A percentile compares a stretch with the other conserved stretches of the same genome.
These are phyloP conservation scores for Xylota segnis DNA, from an alignment of 2,888 invertebrate genomes.

Conservation along the genomic window DNA sequence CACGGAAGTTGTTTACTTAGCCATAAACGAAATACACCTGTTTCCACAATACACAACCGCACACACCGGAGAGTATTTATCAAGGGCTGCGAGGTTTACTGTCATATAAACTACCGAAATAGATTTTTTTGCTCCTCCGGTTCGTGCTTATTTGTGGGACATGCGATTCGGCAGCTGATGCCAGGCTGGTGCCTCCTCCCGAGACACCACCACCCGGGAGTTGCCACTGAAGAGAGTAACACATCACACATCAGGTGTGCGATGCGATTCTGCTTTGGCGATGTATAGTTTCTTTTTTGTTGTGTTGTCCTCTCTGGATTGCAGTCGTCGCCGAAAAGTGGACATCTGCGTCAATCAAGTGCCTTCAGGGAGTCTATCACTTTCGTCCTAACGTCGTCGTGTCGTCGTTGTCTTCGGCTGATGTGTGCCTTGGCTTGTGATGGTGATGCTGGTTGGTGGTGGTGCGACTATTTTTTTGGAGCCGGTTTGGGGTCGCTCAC, in stretches of 20 bases:
- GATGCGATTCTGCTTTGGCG: constrained; percentile 57
- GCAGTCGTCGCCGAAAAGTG: constrained; percentile 56
- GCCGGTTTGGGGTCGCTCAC: constrained; percentile 72
- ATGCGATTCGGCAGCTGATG: constrained; percentile 74
- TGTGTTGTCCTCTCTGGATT: constrained; percentile 9
- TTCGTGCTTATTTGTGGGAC: constrained; percentile 65
- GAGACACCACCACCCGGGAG: background rate
- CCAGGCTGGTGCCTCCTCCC: constrained; percentile 9
- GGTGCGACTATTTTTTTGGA: constrained; percentile 54
- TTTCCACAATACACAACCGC: constrained; percentile 52
- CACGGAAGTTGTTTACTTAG: constrained; percentile 73
- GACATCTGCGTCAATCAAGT: constrained; percentile 76
- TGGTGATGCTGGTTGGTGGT: constrained; percentile 33
- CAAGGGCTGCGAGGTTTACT: constrained; percentile 74
- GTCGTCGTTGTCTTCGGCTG: constrained; percentile 17
- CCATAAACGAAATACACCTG: constrained; percentile 71
- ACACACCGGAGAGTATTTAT: constrained; percentile 56
- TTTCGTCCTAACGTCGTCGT: constrained; percentile 68
- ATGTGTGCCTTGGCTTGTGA: constrained; percentile 8
- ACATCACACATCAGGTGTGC: constrained; percentile 75
- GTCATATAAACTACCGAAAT: constrained; percentile 73
- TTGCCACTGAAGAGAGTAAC: constrained; percentile 37
- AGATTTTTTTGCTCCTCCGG: constrained; percentile 60
- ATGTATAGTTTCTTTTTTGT: background rate
- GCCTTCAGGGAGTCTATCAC: constrained; percentile 74